Evolutionary conservation across 2,797 vertebrate genomes (phyloP), one percentile per base, ranked within the genome.

Genomic region (Oophaga sylvatica): DNA sequence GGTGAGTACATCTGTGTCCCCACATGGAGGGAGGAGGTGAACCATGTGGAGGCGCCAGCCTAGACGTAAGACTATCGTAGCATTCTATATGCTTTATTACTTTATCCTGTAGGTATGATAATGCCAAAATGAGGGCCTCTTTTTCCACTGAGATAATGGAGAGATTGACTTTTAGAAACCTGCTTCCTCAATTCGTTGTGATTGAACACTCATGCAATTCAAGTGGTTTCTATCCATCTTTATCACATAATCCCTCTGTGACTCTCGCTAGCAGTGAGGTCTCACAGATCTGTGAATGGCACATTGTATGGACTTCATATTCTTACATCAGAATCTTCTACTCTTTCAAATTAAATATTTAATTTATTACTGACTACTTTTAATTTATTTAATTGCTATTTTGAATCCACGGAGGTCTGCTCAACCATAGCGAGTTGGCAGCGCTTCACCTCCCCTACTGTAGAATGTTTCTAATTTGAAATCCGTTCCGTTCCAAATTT

Each of bases 351-450:
- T 81, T 20, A 81, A 90, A 90, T 73, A 77, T 59, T 87, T 75
- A 67, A 87, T 75, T 80, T 84, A 60, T 70, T 82, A 60, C 83
- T 78, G 80, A 59, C 19, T 87, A 90, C 80, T 63, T 90, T 81
- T 63, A 82, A 31, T 65, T 85, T 87, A 83, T 89, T 86, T 89
- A 89, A 89, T 89, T 89, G 84, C 88, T 86, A 16, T 89, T 81
- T 87, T 77, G 67, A 85, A 41, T 83, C 84, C 7, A 35, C 68
- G 75, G 80, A 41, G 0, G 81, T 89, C 75, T 73, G 31, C 67
- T 86, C 84, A 90, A 88, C 16, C 87, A 90, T 63, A 84, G 45
- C 7, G 65, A 87, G 67, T 82, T 90, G 63, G 56, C 75, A 71
- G 5, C 0, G 71, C 35, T 81, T 62, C 53, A 22, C 60, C n/a